Percentiles rank a stretch among this genome's conserved stretches.
Conservation (phyloP, 2,888 invertebrate species). For the Philonicus albiceps region DNA sequence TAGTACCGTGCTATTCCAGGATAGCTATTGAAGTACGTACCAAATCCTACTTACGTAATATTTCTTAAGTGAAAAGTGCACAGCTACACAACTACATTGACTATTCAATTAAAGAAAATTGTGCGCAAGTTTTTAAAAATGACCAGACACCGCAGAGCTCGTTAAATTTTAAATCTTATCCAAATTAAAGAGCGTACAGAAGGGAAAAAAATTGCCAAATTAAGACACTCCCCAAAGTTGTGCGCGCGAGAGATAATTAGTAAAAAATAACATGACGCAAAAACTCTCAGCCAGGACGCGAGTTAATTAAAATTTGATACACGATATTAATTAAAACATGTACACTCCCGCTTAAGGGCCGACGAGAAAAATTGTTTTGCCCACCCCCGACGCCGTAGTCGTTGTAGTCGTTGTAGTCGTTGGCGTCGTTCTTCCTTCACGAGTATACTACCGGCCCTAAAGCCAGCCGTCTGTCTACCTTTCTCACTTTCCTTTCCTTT, state of each 20-base stretch:
- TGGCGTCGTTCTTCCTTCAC: not conserved
- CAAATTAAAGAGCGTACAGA: not conserved
- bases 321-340: conserved; percentile 54
- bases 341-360: conserved; percentile 46
- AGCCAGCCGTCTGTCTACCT: conserved; percentile 1
- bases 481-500: conserved; percentile 1
- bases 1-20: too few species aligned
- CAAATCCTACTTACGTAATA: too few species aligned
- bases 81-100: not conserved
- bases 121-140: not conserved
- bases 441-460: not conserved
- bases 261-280: conserved; percentile 48
- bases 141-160: conserved; percentile 1
- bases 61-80: not conserved
- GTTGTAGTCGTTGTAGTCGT: not conserved
- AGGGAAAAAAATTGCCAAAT: not conserved
- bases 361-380: conserved; percentile 15
- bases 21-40: too few species aligned
- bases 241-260: conserved; percentile 47
- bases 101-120: not conserved
- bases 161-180: conserved; percentile 2
- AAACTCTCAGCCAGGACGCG: conserved; percentile 51
- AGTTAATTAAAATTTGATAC: conserved; percentile 54
- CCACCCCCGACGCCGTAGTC: not conserved
- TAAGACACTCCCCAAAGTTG: not conserved